phyloP scores from a whole-genome alignment of 1,140 invertebrate genomes.

The Luehdorfia chinensis region DNA sequence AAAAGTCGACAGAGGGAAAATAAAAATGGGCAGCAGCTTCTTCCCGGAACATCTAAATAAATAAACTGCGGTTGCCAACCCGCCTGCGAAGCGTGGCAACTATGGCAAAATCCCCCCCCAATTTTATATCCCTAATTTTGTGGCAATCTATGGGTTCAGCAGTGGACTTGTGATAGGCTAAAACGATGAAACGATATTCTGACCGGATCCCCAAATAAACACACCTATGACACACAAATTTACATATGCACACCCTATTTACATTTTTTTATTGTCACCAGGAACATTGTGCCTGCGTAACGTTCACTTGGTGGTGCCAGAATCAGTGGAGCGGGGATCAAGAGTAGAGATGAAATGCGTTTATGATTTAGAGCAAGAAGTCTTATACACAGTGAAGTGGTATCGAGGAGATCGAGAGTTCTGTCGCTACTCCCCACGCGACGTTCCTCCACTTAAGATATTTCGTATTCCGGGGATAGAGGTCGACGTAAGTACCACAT shows the following conservation, averaged over 20 bases:
- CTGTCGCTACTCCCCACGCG: constrained; percentile 82
- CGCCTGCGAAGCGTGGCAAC: too few relatives aligned
- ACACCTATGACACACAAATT: background rate
- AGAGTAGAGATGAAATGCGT: constrained; percentile 85
- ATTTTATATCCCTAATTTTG: too few relatives aligned
- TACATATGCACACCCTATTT: too few relatives aligned
- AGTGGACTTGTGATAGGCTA: background rate
- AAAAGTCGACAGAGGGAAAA: too few relatives aligned
- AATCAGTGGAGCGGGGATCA: constrained; percentile 83
- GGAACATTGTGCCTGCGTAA: constrained; percentile 75
- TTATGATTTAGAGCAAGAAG: constrained; percentile 87
- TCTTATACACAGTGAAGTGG: constrained; percentile 91
- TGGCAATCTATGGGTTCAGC: too few relatives aligned
- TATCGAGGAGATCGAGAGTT: constrained; percentile 86
- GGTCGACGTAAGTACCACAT: constrained; percentile 82
- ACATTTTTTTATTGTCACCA: constrained; percentile 29
- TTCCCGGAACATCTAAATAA: too few relatives aligned
- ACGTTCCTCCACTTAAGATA: constrained; percentile 81
- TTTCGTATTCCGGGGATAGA: constrained; percentile 82
- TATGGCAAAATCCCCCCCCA: too few relatives aligned
- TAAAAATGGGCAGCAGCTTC: too few relatives aligned
- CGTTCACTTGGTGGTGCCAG: constrained; percentile 82
- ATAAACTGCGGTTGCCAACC: too few relatives aligned
- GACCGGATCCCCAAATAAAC: too few relatives aligned
- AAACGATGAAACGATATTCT: background rate